Evolutionary conservation across 2,113 vertebrate species (phyloP).

Genomic region (Apteryx mantelli): DNA sequence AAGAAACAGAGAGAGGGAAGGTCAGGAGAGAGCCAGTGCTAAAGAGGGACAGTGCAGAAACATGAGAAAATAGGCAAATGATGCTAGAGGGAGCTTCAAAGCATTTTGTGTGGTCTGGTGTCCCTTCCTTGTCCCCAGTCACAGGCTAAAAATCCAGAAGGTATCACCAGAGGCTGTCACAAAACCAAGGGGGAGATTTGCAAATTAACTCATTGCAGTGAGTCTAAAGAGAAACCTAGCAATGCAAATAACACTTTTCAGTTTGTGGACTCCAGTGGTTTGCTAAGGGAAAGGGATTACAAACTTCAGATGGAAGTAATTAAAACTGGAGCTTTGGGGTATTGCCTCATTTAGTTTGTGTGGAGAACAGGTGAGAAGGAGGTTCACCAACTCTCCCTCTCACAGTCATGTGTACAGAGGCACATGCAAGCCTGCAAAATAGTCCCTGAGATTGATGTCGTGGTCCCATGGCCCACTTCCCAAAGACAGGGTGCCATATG

Average conservation of each 20-base stretch:
- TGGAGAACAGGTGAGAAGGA: background rate
- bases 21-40: background rate
- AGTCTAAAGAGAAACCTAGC: background rate
- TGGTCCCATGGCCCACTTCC: background rate
- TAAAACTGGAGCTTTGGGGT: background rate
- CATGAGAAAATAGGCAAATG: background rate
- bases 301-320: background rate
- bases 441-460: background rate
- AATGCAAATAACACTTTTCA: background rate
- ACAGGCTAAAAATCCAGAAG: slow-evolving; percentile 4
- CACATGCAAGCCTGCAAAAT: background rate
- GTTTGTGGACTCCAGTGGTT: background rate
- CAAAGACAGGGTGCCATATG: background rate
- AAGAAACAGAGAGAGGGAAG: background rate
- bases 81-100: slow-evolving; percentile 13
- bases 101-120: background rate
- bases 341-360: background rate
- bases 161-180: background rate
- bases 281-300: background rate
- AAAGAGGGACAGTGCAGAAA: background rate
- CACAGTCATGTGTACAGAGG: background rate
- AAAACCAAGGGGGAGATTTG: background rate
- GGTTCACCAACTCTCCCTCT: background rate
- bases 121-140: background rate
- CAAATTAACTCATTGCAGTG: background rate